These are phyloP conservation scores for Cosmia pyralina DNA, from an alignment of 2,888 invertebrate genomes.

Conservation along the genomic window DNA sequence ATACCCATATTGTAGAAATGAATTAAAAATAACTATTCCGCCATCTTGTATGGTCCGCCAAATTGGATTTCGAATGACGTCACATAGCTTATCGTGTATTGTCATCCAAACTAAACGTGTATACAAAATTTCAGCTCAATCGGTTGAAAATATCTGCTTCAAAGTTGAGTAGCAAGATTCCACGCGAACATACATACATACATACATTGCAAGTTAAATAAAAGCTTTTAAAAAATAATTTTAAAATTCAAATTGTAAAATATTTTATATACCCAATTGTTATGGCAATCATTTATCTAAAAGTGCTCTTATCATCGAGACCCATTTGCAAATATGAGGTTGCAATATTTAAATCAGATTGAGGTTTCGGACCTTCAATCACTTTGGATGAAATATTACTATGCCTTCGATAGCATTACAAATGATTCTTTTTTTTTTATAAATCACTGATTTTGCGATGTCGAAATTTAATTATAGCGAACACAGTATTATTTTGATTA, in stretches of 20 bases:
- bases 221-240: too few relatives aligned
- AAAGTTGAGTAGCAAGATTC: too few relatives aligned
- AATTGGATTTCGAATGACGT: too few relatives aligned
- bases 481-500: neutral
- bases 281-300: neutral
- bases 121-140: too few relatives aligned
- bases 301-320: constrained; percentile 27
- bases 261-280: constrained; percentile 1
- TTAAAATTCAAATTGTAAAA: neutral
- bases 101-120: too few relatives aligned
- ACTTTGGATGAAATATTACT: constrained; percentile 33
- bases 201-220: too few relatives aligned
- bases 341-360: constrained; percentile 42
- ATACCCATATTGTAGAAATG: too few relatives aligned
- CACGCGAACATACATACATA: too few relatives aligned
- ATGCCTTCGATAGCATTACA: constrained; percentile 14
- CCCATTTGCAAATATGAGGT: constrained; percentile 39
- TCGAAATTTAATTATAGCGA: neutral
- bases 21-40: too few relatives aligned
- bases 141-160: too few relatives aligned
- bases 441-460: neutral
- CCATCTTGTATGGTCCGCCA: too few relatives aligned
- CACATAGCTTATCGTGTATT: too few relatives aligned
- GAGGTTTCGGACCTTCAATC: constrained; percentile 44
- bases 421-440: neutral